Conservation (phyloP, 2,888 invertebrate species). For the Pherbina coryleti region DNA sequence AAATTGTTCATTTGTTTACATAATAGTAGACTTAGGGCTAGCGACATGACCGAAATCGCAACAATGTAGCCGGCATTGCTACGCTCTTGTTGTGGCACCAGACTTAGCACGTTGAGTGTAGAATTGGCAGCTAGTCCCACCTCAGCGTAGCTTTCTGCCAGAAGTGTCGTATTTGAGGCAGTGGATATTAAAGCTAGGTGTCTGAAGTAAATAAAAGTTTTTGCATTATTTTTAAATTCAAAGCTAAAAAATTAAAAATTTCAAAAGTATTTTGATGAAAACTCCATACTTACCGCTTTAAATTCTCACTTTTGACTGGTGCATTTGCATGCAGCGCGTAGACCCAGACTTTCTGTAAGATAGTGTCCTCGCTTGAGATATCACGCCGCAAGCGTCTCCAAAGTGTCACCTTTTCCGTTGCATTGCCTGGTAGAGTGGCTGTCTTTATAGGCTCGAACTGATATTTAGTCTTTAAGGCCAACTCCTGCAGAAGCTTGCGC, state of each 20-base stretch:
- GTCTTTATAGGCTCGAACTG: conserved; percentile 42
- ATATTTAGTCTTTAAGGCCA: conserved; percentile 40
- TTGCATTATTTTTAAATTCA: not conserved
- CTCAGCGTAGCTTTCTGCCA: conserved; percentile 17
- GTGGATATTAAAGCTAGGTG: not conserved
- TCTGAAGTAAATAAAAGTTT: not conserved
- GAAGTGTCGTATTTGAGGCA: not conserved
- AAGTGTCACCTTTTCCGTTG: not conserved
- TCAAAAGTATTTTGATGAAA: not conserved
- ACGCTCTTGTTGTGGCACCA: not conserved
- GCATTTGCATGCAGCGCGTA: conserved; percentile 49
- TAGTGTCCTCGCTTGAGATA: not conserved
- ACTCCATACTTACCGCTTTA: conserved; percentile 48
- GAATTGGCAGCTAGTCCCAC: conserved; percentile 9
- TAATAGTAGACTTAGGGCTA: conserved; percentile 42
- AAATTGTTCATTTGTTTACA: conserved; percentile 38
- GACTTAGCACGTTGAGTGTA: not conserved
- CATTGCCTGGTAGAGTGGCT: conserved; percentile 40
- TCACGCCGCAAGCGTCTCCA: not conserved
- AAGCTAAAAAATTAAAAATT: not conserved
- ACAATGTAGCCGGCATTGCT: conserved; percentile 43
- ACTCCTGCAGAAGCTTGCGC: conserved; percentile 37
- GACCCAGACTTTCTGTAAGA: conserved; percentile 52
- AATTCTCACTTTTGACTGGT: conserved; percentile 43
- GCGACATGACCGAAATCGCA: conserved; percentile 43